Base-by-base conservation (phyloP, 1,140 invertebrate genomes). In the Sesamia nonagrioides region DNA sequence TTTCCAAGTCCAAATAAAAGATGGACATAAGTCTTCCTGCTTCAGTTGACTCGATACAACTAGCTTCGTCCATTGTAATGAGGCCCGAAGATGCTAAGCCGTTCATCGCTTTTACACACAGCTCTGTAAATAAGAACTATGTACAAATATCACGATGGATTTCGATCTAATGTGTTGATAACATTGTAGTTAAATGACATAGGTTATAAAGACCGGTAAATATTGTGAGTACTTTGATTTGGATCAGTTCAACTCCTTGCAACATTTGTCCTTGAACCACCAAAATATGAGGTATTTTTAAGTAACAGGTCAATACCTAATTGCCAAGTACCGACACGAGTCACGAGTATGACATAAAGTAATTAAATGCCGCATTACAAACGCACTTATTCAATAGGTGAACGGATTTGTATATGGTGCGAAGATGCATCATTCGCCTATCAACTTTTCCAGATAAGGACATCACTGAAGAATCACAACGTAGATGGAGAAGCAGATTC, bases 21-120 rank as follows among this genome's bases (percentile, higher is more conserved):
- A 95, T 87, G 2, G 97, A 96, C 97, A 97, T 97, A 11, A 97
- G 93, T 42, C 92, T 91, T 0, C 97, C 97, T 4, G 95, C 92
- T 42, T 95, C 94, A 3, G 96, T 97, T 0, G 96, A 94, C 75
- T 94, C 89, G 11, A 97, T 94, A 79, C 95, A 95, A 80, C 95
- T 94, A 1, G 93, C 95, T 61, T 96, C 95, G 15, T 94, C 90
- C 95, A 97, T 96, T 5, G 91, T 91, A 17, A 97, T 96, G 2
- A 97, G 82, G 2, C 96, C 95, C 1, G 95, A 88, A 33, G 92
- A 90, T 4, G 95, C 93, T 21, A 97, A 88, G n/a, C 94, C 91
- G 82, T 97, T 97, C 89, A 97, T 92, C 76, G 96, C 96, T 88
- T 93, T 95, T 76, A 96, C 88, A 84, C 96, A 97, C 63, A 96